Conservation (phyloP, 2,888 invertebrate genomes). For the Exephanes ischioxanthus region DNA sequence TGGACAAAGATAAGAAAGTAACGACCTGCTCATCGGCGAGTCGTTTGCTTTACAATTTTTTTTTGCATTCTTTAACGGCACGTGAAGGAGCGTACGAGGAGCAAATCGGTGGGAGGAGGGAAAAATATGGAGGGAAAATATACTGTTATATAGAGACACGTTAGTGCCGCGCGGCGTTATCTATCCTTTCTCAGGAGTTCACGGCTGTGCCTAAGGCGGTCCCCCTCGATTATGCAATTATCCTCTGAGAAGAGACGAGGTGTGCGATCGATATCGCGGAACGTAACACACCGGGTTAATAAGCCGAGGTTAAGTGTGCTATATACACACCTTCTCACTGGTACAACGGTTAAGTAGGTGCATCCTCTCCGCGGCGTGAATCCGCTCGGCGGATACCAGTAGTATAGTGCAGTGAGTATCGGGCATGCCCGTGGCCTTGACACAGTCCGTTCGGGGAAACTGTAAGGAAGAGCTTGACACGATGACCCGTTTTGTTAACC, state of each 20-base stretch:
- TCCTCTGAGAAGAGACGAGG: conserved; percentile 51
- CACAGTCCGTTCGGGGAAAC: background rate
- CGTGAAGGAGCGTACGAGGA: conserved; percentile 13
- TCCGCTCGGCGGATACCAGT: conserved; percentile 1
- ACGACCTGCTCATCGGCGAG: background rate
- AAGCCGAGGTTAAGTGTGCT: conserved; percentile 66
- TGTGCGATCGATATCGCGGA: conserved; percentile 66
- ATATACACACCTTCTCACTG: conserved; percentile 21
- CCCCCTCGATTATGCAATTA: conserved; percentile 64
- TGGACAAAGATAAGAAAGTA: conserved; percentile 9
- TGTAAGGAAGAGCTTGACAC: background rate
- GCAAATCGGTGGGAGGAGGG: background rate
- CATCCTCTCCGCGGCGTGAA: conserved; percentile 12
- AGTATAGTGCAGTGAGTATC: background rate
- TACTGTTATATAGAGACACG: conserved; percentile 5
- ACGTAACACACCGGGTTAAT: conserved; percentile 64
- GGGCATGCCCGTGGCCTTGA: background rate
- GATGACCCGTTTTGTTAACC: background rate
- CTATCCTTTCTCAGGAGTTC: conserved; percentile 50
- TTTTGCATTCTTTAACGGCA: conserved; percentile 10
- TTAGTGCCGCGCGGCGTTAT: conserved; percentile 12
- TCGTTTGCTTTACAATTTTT: background rate
- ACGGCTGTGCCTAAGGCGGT: conserved; percentile 37
- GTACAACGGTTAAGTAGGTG: conserved; percentile 33
- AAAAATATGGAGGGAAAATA: background rate